phyloP scores from a whole-genome alignment of 2,797 vertebrate species.

The Podargus strigoides region DNA sequence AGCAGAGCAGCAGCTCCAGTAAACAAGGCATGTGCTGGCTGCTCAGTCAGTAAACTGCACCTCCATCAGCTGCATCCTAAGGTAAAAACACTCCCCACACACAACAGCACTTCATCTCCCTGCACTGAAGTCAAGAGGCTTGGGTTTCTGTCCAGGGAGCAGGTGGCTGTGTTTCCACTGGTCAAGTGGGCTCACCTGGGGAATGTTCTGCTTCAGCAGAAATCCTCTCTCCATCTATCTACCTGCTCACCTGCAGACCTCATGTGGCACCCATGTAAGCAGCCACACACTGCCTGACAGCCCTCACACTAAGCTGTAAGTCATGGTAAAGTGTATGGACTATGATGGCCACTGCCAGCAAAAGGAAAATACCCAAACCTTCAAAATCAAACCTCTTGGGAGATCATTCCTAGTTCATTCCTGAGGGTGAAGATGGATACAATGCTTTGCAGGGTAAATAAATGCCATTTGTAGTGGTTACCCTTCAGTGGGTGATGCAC shows the following conservation, averaged over 20 bases:
- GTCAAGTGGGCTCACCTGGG: background rate
- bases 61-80: background rate
- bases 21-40: rapidly evolving
- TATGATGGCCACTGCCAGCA: background rate
- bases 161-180: background rate
- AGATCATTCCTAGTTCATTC: background rate
- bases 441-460: background rate
- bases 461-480: background rate
- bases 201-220: background rate
- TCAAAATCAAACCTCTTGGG: background rate
- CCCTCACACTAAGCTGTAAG: background rate
- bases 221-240: background rate
- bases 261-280: background rate
- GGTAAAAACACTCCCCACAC: background rate
- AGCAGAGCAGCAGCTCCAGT: background rate
- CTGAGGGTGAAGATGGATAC: background rate
- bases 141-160: background rate
- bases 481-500: background rate
- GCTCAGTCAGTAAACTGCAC: background rate
- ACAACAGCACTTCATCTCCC: background rate
- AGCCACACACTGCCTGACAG: background rate
- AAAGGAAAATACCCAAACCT: background rate
- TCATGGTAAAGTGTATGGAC: background rate
- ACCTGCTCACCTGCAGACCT: background rate
- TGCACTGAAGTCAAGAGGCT: background rate